A percentile compares a stretch with the other conserved stretches of the same genome.
Conservation (phyloP, 2,888 invertebrate species). For the Liopterus haemorrhoidalis region DNA sequence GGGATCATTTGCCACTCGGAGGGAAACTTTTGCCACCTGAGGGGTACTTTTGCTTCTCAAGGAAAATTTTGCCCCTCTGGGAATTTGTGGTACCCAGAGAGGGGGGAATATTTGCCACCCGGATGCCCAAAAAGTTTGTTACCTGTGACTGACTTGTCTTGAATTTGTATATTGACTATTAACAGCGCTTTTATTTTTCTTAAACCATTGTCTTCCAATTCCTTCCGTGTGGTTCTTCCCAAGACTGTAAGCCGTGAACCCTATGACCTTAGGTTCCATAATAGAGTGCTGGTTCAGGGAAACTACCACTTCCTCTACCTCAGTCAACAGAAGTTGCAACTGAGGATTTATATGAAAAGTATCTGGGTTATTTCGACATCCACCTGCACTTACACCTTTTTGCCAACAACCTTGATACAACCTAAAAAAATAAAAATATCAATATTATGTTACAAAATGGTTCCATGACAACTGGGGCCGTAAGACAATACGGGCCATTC, state of each 20-base stretch:
- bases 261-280: slow-evolving; percentile 88
- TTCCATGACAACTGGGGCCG: too few relatives aligned
- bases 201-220: slow-evolving; percentile 73
- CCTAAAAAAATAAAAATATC: too few relatives aligned
- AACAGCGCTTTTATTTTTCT: slow-evolving; percentile 76
- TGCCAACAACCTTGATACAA: slow-evolving; percentile 83
- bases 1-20: too few relatives aligned
- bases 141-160: slow-evolving; percentile 61
- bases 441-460: too few relatives aligned
- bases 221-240: slow-evolving; percentile 67
- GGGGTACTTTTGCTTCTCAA: too few relatives aligned
- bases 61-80: too few relatives aligned
- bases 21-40: too few relatives aligned
- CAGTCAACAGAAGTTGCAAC: slow-evolving; percentile 70
- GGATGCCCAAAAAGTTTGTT: slow-evolving; percentile 5
- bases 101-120: too few relatives aligned
- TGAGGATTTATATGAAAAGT: slow-evolving; percentile 93
- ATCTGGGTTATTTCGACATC: slow-evolving; percentile 80
- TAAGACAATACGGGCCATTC: too few relatives aligned
- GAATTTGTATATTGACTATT: slow-evolving; percentile 91
- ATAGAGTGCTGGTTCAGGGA: slow-evolving; percentile 84
- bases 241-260: slow-evolving; percentile 78
- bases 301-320: slow-evolving; percentile 76
- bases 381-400: slow-evolving; percentile 81
- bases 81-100: too few relatives aligned